A percentile compares a stretch with the other conserved stretches of the same genome.
Conservation (phyloP, 2,113 vertebrate genomes). For the Ophthalmolycus amberensis region DNA sequence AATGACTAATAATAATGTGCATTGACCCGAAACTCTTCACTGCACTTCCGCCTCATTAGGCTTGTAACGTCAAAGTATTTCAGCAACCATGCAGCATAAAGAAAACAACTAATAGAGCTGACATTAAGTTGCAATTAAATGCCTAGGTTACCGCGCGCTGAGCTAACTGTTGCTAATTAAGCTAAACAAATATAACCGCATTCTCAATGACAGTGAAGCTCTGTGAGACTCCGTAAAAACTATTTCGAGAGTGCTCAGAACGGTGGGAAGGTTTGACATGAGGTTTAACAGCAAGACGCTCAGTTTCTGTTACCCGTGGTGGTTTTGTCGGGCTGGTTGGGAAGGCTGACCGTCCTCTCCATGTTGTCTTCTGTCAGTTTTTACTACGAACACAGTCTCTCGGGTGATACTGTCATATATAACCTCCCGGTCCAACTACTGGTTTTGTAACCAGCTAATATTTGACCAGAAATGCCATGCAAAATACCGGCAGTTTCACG, state of each 20-base stretch:
- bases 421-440: neutral
- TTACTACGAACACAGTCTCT: neutral
- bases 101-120: neutral
- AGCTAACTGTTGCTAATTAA: neutral
- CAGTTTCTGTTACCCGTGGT: constrained; percentile 68
- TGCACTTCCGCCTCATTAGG: no score
- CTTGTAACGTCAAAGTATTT: neutral
- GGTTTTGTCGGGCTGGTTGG: constrained; percentile 64
- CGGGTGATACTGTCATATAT: rapidly evolving
- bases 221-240: no score
- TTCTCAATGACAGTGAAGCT: neutral
- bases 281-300: neutral
- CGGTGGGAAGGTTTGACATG: neutral
- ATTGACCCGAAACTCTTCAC: neutral
- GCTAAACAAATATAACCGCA: neutral
- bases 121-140: neutral
- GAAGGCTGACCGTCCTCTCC: constrained; percentile 77
- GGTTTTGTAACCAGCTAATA: constrained; percentile 44
- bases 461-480: constrained; percentile 6
- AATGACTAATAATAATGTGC: neutral
- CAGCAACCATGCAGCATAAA: neutral
- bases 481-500: neutral
- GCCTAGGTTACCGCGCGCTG: neutral
- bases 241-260: no score
- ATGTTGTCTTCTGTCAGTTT: constrained; percentile 45